Evolutionary conservation across 2,888 invertebrate genomes (phyloP).

Genomic region (Linnaemya tessellans): DNA sequence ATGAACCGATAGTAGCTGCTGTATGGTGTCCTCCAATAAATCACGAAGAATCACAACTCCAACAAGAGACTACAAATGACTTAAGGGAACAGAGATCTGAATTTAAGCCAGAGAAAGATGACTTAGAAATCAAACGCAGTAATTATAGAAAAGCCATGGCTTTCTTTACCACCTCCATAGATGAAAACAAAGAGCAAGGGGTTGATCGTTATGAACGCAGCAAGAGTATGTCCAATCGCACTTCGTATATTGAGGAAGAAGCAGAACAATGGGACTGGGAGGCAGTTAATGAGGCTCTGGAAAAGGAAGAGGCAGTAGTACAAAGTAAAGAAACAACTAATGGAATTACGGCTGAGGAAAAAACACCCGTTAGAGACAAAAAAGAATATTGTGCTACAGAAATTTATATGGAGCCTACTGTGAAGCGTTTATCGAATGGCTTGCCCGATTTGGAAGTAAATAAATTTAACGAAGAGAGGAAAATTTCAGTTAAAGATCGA

Average conservation of each 20-base stretch:
- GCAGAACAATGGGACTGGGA: conserved; percentile 62
- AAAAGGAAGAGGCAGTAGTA: conserved; percentile 6
- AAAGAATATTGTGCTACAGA: conserved; percentile 57
- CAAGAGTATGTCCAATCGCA: conserved; percentile 66
- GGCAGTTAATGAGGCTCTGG: conserved; percentile 42
- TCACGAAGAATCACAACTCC: conserved; percentile 39
- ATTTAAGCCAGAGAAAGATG: conserved; percentile 72
- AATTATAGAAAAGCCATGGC: conserved; percentile 82
- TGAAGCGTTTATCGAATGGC: conserved; percentile 74
- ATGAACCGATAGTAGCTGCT: conserved; percentile 75
- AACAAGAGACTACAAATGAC: not conserved
- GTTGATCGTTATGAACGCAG: conserved; percentile 56
- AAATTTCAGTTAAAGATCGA: conserved; percentile 81
- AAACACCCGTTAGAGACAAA: not conserved
- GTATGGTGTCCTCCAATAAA: conserved; percentile 72
- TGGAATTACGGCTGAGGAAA: conserved; percentile 38
- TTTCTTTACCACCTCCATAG: conserved; percentile 80
- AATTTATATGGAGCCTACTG: conserved; percentile 75
- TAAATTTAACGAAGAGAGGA: conserved; percentile 76
- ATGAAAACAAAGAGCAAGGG: conserved; percentile 77
- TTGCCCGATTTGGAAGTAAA: conserved; percentile 77
- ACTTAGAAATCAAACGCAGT: conserved; percentile 79
- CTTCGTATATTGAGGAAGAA: conserved; percentile 72
- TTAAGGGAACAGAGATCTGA: not conserved
- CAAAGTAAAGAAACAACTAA: not conserved